Evolutionary conservation across 2,888 invertebrate species (phyloP).

Genomic region (Cremastinae sp.): DNA sequence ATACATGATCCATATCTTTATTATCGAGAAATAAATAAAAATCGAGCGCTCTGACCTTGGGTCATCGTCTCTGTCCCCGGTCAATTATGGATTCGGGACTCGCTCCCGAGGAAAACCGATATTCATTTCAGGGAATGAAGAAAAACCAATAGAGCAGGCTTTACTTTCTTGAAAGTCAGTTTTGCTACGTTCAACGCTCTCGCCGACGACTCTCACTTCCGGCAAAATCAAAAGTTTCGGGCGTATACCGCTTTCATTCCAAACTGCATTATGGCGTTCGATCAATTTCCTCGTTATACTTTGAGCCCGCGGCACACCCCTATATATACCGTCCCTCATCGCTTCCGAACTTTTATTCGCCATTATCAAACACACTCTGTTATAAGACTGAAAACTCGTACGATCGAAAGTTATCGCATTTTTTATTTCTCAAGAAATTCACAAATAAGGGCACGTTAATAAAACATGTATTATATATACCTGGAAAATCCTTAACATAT

Average conservation of each 20-base stretch:
- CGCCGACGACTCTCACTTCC: constrained; percentile 36
- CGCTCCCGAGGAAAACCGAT: neutral
- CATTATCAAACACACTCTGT: constrained; percentile 1
- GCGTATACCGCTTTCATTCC: neutral
- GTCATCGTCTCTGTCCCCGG: neutral
- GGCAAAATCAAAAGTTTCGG: constrained; percentile 6
- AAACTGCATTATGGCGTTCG: neutral
- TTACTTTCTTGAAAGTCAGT: constrained; percentile 38
- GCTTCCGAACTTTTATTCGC: neutral
- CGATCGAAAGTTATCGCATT: too few relatives aligned
- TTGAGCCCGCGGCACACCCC: neutral
- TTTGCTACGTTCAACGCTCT: neutral
- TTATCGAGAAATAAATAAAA: too few relatives aligned
- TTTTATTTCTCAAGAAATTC: too few relatives aligned
- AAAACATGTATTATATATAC: too few relatives aligned
- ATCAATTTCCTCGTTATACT: constrained; percentile 20
- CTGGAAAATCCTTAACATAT: too few relatives aligned
- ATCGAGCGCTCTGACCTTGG: neutral
- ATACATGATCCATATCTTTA: too few relatives aligned
- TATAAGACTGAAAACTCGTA: too few relatives aligned
- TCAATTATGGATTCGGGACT: neutral
- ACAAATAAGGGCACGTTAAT: too few relatives aligned
- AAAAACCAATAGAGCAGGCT: constrained; percentile 18
- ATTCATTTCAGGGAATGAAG: constrained; percentile 13
- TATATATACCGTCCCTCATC: too few relatives aligned